Percentiles rank a stretch among this genome's conserved stretches.
Evolutionary conservation across 2,888 invertebrate genomes (phyloP).

Genomic region (Synanthedon myopaeformis): DNA sequence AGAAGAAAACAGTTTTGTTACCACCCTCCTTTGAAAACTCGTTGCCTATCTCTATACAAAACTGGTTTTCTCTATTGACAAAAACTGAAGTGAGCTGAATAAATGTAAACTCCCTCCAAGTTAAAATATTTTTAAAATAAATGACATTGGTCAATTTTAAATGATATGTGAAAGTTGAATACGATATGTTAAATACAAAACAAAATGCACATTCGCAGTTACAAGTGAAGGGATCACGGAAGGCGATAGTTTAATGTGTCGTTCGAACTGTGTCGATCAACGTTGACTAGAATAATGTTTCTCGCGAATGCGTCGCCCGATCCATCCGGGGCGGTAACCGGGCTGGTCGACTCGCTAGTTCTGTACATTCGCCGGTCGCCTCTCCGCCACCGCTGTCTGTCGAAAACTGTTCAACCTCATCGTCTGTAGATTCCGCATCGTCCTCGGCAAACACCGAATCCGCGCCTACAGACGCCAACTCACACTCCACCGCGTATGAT

Average conservation of each 20-base stretch:
- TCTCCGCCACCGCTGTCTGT: slow-evolving; percentile 81
- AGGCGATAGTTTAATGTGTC: slow-evolving; percentile 51
- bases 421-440: slow-evolving; percentile 81
- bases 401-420: slow-evolving; percentile 86
- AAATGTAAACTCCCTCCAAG: too few relatives aligned
- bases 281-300: slow-evolving; percentile 80
- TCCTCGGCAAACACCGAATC: slow-evolving; percentile 85
- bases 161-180: slow-evolving; percentile 47
- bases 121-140: too few relatives aligned
- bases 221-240: slow-evolving; percentile 6
- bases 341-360: slow-evolving; percentile 48
- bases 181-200: slow-evolving; percentile 44
- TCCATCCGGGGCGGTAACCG: slow-evolving; percentile 41
- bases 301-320: slow-evolving; percentile 76
- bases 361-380: slow-evolving; percentile 48
- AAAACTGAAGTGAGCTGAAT: too few relatives aligned
- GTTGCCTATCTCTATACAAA: too few relatives aligned
- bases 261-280: slow-evolving; percentile 27
- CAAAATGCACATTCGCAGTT: slow-evolving; percentile 6
- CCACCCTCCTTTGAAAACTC: too few relatives aligned
- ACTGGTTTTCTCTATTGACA: too few relatives aligned
- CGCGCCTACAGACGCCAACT: slow-evolving; percentile 77
- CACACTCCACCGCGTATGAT: slow-evolving; percentile 77
- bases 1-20: too few relatives aligned
- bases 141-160: slow-evolving; percentile 20